Evolutionary conservation across 2,113 vertebrate species (phyloP).

Genomic region (Hippocampus comes): DNA sequence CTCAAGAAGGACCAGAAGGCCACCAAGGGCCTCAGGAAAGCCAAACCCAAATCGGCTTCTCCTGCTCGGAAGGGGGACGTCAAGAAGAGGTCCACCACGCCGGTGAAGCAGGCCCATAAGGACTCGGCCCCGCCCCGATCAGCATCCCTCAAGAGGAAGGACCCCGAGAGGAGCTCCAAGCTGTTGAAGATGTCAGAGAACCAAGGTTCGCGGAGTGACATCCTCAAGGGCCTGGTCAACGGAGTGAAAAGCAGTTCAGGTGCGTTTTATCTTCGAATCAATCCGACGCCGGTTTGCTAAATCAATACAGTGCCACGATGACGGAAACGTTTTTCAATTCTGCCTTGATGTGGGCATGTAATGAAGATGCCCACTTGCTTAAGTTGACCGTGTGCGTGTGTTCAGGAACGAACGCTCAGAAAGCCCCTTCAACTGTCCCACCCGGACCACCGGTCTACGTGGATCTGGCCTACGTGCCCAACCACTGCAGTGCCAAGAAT

Average conservation of each 20-base stretch:
- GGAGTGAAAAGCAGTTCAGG: slow-evolving; percentile 83
- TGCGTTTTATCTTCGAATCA: slow-evolving; percentile 51
- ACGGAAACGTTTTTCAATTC: too few species aligned
- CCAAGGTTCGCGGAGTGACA: slow-evolving; percentile 74
- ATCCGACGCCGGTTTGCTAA: not conserved
- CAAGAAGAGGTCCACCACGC: slow-evolving; percentile 83
- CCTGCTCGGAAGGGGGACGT: slow-evolving; percentile 80
- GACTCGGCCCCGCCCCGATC: slow-evolving; percentile 76
- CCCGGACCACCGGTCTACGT: slow-evolving; percentile 86
- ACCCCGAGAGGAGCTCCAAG: slow-evolving; percentile 76
- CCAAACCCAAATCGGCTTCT: slow-evolving; percentile 86
- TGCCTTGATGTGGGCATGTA: too few species aligned
- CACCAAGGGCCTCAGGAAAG: slow-evolving; percentile 81
- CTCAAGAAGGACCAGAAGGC: slow-evolving; percentile 86
- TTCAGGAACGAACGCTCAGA: slow-evolving; percentile 65
- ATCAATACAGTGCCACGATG: too few species aligned
- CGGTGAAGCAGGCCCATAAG: slow-evolving; percentile 78
- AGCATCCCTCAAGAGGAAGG: slow-evolving; percentile 75
- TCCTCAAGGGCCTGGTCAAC: slow-evolving; percentile 78
- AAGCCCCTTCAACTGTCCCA: slow-evolving; percentile 60
- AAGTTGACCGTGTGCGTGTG: not conserved
- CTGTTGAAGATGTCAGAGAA: slow-evolving; percentile 66
- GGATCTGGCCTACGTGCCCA: slow-evolving; percentile 96
- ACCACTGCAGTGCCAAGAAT: slow-evolving; percentile 97
- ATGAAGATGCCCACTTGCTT: too few species aligned